These are phyloP conservation scores for Dasyornis broadbenti DNA, from an alignment of 2,113 vertebrate genomes.

Conservation along the genomic window DNA sequence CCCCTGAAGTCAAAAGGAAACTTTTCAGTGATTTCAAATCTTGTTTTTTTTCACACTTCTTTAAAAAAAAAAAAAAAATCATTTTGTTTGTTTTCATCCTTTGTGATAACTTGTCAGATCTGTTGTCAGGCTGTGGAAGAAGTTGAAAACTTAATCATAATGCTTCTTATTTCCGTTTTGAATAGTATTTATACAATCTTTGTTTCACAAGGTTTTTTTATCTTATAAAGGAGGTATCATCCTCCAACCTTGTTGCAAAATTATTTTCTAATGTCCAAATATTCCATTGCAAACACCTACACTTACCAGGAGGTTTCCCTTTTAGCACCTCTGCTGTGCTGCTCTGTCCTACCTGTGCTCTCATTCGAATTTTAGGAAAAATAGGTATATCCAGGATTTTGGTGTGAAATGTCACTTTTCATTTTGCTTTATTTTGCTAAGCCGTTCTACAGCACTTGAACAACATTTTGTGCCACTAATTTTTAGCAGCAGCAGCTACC, in stretches of 20 bases:
- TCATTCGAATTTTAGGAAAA: neutral
- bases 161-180: neutral
- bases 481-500: neutral
- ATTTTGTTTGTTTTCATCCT: neutral
- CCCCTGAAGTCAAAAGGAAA: neutral
- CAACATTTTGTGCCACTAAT: neutral
- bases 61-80: neutral
- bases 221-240: neutral
- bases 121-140: neutral
- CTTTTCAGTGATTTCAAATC: neutral
- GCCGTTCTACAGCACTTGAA: neutral
- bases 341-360: neutral
- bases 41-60: rapidly evolving
- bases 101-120: neutral
- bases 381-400: neutral
- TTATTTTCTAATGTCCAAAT: neutral
- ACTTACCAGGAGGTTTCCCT: neutral
- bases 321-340: neutral
- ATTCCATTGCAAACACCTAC: slow-evolving; percentile 36
- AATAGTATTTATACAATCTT: neutral
- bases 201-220: neutral
- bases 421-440: neutral
- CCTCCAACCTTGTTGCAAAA: neutral
- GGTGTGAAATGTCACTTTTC: neutral
- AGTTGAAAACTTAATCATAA: slow-evolving; percentile 6